Conservation (phyloP, 2,888 invertebrate genomes). For the Andrena fulva region DNA sequence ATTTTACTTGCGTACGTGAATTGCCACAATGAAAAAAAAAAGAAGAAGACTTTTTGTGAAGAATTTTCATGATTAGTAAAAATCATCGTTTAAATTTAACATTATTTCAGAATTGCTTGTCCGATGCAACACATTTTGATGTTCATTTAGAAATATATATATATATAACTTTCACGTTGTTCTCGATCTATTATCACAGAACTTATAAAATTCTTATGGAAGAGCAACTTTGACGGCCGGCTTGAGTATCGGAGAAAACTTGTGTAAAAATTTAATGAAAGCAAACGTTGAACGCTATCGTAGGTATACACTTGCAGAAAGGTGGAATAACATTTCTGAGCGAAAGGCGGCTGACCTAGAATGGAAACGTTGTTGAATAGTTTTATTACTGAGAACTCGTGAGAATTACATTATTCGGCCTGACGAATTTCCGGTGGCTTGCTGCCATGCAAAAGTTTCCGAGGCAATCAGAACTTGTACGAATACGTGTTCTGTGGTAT, state of each 20-base stretch:
- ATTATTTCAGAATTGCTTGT: background rate
- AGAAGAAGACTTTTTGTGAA: too few relatives aligned
- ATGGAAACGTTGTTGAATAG: constrained; percentile 17
- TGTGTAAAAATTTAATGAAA: constrained; percentile 5
- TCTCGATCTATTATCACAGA: background rate
- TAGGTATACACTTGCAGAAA: background rate
- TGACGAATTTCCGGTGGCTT: constrained; percentile 34
- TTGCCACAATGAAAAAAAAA: too few relatives aligned
- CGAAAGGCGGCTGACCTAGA: background rate
- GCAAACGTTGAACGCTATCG: background rate
- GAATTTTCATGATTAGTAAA: background rate
- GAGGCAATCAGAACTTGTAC: constrained; percentile 48
- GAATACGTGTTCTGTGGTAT: constrained; percentile 12
- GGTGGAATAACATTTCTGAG: background rate
- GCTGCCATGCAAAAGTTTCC: constrained; percentile 36
- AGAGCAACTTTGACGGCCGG: background rate
- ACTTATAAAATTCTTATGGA: background rate
- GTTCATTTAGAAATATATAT: background rate
- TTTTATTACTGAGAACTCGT: constrained; percentile 30
- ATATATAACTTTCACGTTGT: background rate
- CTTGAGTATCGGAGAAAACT: background rate
- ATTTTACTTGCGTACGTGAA: too few relatives aligned
- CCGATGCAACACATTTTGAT: background rate
- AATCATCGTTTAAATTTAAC: background rate
- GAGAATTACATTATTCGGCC: constrained; percentile 43